Conservation (phyloP, 2,113 vertebrate species). For the Electrona antarctica region DNA sequence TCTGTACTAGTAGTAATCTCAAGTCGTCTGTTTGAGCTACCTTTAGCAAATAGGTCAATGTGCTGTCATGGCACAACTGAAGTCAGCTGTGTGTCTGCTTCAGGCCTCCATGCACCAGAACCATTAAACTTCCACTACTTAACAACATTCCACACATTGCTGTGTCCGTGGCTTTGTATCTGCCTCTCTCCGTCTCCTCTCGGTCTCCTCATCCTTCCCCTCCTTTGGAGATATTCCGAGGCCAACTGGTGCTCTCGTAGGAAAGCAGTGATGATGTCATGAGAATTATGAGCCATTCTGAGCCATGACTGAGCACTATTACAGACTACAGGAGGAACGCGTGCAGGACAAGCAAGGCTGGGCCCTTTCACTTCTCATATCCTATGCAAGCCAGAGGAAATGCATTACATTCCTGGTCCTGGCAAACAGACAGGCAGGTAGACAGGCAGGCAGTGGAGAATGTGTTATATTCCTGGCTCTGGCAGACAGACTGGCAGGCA, state of each 20-base stretch:
- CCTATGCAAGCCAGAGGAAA: constrained; percentile 63
- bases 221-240: not conserved
- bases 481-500: no score
- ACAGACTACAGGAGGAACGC: constrained; percentile 14
- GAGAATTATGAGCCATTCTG: constrained; percentile 31
- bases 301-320: constrained; percentile 62
- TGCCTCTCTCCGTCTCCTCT: not conserved
- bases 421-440: constrained; percentile 8
- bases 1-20: no score
- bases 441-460: no score
- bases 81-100: not conserved
- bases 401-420: constrained; percentile 49
- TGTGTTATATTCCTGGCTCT: no score
- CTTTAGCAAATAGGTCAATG: no score
- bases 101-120: constrained; percentile 8
- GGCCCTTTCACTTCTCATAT: constrained; percentile 55
- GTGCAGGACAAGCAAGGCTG: constrained; percentile 42
- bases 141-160: constrained; percentile 43
- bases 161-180: not conserved
- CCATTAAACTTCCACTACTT: constrained; percentile 13
- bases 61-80: constrained; percentile 9
- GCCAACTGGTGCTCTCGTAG: not conserved
- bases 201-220: not conserved
- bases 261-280: constrained; percentile 46
- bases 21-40: no score